Evolutionary conservation across 2,113 vertebrate species (phyloP), one percentile per base, ranked within the genome.

Genomic region (Rynchops niger): DNA sequence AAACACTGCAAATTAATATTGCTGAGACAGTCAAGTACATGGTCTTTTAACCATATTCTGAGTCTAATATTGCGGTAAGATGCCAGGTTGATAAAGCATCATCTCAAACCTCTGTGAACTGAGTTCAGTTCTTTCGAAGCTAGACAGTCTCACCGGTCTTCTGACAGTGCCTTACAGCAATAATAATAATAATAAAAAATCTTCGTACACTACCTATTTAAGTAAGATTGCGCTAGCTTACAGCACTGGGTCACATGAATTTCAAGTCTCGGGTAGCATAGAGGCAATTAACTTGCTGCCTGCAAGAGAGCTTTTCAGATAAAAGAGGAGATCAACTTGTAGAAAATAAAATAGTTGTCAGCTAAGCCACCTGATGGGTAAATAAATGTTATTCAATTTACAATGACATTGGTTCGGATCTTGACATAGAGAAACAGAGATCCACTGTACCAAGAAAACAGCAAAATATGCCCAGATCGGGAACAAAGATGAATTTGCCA

Each of bases 1-100:
- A 96, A 96, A 95, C 59, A 23, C 66, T 81, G 85, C 94, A 95
- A 95, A 98, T 97, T 95, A 95, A 96, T 97, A 95, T 82, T 78
- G 53, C 62, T 8, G 18, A 81, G 73, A 86, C 92, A 79, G 84
- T 63, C 80, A 96, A 72, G 79, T 86, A 93, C 78, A 69, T n/a
- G 53, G 49, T 83, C 86, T 91, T 97, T 92, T 78, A 86, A 94
- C 89, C 36, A 83, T 43, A 81, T 73, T 93, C 93, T 80, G 86
- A 82, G 91, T 62, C 81, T 91, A 95, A 52, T 65, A 55, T 67
- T 67, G 82, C 7, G 8, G 86, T 59, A 93, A 90, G 86, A 40
- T 87, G 79, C 76, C 90, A 76, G 70, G 53, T 71, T 93, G 90
- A 93, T 87, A 90, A 93, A 85, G 74, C 52, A 82, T 83, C 79